Conservation (phyloP, 2,113 vertebrate genomes). For the Macaca fascicularis region DNA sequence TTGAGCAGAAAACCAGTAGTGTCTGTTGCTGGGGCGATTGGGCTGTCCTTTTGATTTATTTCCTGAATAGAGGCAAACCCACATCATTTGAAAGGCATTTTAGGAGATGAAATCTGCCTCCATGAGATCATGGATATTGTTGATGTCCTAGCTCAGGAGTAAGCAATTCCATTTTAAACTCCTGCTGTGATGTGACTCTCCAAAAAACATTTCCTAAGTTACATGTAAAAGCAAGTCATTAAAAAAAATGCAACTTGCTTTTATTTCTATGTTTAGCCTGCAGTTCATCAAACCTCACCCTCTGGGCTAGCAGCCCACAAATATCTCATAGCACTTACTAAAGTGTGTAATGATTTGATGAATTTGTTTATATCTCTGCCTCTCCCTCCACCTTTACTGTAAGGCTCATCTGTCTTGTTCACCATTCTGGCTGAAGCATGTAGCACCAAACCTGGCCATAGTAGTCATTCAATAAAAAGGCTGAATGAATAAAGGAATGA, state of each 20-base stretch:
- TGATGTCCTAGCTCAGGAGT: neutral
- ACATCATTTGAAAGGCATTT: constrained; percentile 44
- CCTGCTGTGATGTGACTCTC: neutral
- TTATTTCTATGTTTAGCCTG: constrained; percentile 66
- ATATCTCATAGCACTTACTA: constrained; percentile 51
- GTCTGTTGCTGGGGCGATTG: neutral
- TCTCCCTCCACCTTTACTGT: constrained; percentile 35
- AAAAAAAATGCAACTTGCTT: constrained; percentile 25
- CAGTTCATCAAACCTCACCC: constrained; percentile 45
- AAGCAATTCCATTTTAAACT: constrained; percentile 36
- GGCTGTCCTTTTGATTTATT: neutral
- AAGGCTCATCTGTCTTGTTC: neutral
- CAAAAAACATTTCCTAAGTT: constrained; percentile 48
- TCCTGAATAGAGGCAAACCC: neutral
- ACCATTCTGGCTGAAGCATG: neutral
- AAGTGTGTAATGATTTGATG: constrained; percentile 4
- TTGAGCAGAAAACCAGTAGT: neutral
- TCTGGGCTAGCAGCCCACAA: constrained; percentile 55
- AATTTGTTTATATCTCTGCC: constrained; percentile 16
- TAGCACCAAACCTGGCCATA: neutral
- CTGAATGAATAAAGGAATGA: neutral
- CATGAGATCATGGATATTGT: constrained; percentile 45
- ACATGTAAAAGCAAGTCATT: constrained; percentile 43
- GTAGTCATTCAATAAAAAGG: neutral
- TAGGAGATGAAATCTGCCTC: neutral